Evolutionary conservation across 2,113 vertebrate species (phyloP).

Genomic region (Prunella fulvescens): DNA sequence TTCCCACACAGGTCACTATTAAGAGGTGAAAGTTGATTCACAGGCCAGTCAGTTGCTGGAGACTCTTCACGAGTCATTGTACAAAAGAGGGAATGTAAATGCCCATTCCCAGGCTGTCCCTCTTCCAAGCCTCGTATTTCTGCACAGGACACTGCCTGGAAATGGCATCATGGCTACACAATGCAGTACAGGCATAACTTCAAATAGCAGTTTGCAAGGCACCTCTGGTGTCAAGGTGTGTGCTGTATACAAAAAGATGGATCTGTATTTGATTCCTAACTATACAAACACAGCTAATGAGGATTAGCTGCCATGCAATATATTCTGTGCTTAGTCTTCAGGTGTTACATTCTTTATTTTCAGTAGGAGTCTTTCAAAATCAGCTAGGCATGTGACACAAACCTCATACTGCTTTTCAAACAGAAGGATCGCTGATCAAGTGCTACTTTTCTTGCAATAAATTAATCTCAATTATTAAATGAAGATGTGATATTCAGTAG

Average conservation of each 20-base stretch:
- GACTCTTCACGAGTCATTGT: neutral
- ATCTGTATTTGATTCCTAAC: neutral
- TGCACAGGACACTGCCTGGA: neutral
- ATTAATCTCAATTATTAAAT: constrained; percentile 9
- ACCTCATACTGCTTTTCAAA: neutral
- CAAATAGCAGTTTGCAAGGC: neutral
- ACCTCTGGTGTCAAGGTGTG: neutral
- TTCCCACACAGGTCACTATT: neutral
- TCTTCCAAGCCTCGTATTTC: neutral
- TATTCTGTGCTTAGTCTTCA: neutral
- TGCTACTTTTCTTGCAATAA: neutral
- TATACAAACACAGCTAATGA: neutral
- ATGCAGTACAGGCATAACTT: neutral
- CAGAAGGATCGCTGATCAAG: neutral
- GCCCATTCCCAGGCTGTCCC: neutral
- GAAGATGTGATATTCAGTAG: neutral
- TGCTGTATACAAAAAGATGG: neutral
- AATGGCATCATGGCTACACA: neutral
- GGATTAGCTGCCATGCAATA: neutral
- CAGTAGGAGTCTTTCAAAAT: neutral
- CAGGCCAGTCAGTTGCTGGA: neutral
- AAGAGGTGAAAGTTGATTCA: neutral
- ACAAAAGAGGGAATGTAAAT: neutral
- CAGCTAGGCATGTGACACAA: neutral
- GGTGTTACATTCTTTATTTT: neutral